Percentiles rank a stretch among this genome's conserved stretches.
phyloP scores from a whole-genome alignment of 64 coral and sea anemone genomes.

The Dendrophyllia cribrosa region DNA sequence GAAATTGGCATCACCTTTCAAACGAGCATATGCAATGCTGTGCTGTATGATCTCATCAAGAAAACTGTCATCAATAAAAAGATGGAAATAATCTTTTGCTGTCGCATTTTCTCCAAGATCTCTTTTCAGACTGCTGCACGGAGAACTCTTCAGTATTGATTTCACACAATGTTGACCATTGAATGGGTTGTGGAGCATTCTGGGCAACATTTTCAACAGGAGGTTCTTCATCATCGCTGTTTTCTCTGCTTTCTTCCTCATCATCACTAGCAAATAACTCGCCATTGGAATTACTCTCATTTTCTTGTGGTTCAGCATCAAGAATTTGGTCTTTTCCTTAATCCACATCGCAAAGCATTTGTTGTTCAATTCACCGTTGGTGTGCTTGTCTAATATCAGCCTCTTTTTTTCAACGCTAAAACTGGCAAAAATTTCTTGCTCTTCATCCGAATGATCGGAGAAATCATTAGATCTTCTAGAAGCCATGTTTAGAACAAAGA shows the following conservation, averaged over 20 bases:
- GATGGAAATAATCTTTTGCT: slow-evolving; percentile 4
- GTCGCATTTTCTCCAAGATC: slow-evolving; percentile 6
- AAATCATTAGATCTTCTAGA: neutral
- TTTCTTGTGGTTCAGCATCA: too few relatives aligned
- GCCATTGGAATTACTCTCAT: neutral
- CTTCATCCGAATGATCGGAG: neutral
- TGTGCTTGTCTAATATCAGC: neutral
- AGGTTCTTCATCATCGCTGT: neutral
- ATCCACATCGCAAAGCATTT: neutral
- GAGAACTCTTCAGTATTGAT: slow-evolving; percentile 23
- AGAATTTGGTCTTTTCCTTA: neutral
- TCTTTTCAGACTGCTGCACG: neutral
- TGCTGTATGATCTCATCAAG: slow-evolving; percentile 17
- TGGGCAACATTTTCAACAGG: neutral
- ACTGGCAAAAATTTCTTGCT: neutral
- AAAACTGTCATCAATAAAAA: slow-evolving; percentile 43
- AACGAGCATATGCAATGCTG: slow-evolving; percentile 44
- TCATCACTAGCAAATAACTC: neutral
- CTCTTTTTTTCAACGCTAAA: neutral
- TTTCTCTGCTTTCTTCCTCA: neutral
- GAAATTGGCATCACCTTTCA: slow-evolving; percentile 19
- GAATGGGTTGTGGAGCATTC: neutral
- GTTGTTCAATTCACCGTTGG: neutral
- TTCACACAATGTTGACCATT: neutral
- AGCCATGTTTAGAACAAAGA: neutral